These are phyloP conservation scores for Erynnis tages DNA, from an alignment of 2,888 invertebrate species.

Conservation along the genomic window DNA sequence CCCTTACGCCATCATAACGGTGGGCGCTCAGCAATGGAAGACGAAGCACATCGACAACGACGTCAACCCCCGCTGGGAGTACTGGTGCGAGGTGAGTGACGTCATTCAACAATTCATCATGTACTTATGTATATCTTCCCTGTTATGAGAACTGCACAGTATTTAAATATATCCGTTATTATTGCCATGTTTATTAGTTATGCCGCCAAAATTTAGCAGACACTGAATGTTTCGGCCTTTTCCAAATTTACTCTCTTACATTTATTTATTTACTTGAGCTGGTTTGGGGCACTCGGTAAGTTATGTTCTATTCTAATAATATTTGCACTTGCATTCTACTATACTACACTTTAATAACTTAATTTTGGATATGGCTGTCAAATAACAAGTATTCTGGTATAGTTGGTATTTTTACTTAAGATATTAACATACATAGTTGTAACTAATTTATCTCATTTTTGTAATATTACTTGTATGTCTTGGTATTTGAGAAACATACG, in stretches of 20 bases:
- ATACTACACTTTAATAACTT: slow-evolving; percentile 1
- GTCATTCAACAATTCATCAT: slow-evolving; percentile 5
- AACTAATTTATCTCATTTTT: background rate
- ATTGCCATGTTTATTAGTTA: slow-evolving; percentile 20
- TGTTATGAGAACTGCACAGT: slow-evolving; percentile 26
- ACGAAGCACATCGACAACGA: slow-evolving; percentile 97
- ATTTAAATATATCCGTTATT: slow-evolving; percentile 4
- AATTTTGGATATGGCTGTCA: slow-evolving; percentile 5
- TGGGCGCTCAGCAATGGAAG: slow-evolving; percentile 96
- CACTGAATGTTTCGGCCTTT: slow-evolving; percentile 25
- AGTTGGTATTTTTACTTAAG: background rate
- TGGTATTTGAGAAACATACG: slow-evolving; percentile 6
- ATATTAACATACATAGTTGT: background rate
- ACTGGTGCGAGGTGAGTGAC: slow-evolving; percentile 96
- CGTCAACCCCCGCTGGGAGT: slow-evolving; percentile 98
- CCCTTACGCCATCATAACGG: slow-evolving; percentile 95
- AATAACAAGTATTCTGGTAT: slow-evolving; percentile 6
- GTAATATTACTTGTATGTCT: background rate
- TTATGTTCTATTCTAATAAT: slow-evolving; percentile 6
- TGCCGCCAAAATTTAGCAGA: slow-evolving; percentile 24
- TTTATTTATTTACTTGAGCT: background rate
- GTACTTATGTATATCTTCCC: slow-evolving; percentile 10
- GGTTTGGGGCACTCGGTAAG: slow-evolving; percentile 20
- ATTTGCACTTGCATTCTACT: slow-evolving; percentile 18
- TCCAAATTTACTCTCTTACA: slow-evolving; percentile 16